These are phyloP conservation scores for Spermophilus dauricus DNA, from an alignment of 2,113 vertebrate species.

Conservation along the genomic window DNA sequence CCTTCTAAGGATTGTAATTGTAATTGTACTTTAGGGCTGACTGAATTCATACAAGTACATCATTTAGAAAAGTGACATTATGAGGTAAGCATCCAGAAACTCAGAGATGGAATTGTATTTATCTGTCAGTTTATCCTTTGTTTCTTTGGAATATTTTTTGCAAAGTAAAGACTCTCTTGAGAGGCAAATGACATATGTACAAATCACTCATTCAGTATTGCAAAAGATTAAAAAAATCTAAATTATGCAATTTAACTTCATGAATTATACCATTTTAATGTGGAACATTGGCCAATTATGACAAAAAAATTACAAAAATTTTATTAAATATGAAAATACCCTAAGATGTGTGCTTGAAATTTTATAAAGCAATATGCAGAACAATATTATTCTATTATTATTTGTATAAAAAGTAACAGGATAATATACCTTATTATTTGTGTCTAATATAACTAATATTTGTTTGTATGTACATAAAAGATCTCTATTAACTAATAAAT, in stretches of 20 bases:
- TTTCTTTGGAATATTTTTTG: neutral
- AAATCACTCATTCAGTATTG: constrained; percentile 15
- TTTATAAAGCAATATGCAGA: neutral
- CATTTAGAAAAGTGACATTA: neutral
- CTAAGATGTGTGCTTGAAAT: neutral
- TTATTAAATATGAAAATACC: neutral
- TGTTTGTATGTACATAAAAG: neutral
- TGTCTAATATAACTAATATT: neutral
- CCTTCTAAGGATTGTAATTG: neutral
- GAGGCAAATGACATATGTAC: neutral
- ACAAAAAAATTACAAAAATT: constrained; percentile 3
- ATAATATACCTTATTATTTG: neutral
- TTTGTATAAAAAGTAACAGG: neutral
- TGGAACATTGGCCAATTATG: neutral
- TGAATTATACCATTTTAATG: constrained; percentile 16
- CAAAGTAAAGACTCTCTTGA: constrained; percentile 29
- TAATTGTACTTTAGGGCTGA: neutral
- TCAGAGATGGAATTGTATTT: neutral
- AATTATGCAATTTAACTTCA: constrained; percentile 15
- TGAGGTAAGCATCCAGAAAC: neutral
- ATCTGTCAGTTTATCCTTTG: neutral
- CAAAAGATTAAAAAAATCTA: constrained; percentile 39
- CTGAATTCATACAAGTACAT: neutral
- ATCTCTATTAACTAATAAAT: constrained; percentile 18
- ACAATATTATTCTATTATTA: neutral